Evolutionary conservation across 2,888 invertebrate genomes (phyloP), one percentile per base, ranked within the genome.

Genomic region (Liopterus haemorrhoidalis): DNA sequence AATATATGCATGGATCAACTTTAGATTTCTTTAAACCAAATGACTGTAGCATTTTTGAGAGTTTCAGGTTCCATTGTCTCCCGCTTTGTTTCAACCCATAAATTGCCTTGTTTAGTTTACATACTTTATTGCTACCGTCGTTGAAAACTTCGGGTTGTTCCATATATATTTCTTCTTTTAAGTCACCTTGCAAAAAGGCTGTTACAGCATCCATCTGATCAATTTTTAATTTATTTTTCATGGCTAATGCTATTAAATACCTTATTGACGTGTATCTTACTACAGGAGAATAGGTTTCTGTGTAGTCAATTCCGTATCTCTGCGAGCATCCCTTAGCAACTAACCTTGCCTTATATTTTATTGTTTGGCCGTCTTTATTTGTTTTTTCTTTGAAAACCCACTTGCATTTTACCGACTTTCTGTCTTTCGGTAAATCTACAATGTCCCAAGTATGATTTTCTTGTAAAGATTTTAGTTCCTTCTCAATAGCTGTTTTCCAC

Each of bases 161-260:
- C 52, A 57, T 54, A 20, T 54, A 60, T n/a, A 59, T 50, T 25
- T 55, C 53, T 48, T 61, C 57, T 24, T 48, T 32, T n/a, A 61
- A 42, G 5, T 54, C 50, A 5, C 57, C 55, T 41, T 59, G 53
- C 5, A 61, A 45, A 35, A 56, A 60, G 2, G 58, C 60, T 8
- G 59, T 57, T 5, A 41, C 45, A 3, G 59, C 59, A 49, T 59
- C 59, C 20, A 59, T 38, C 15, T 59, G 59, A 16, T 54, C 46
- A 20, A 58, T 46, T 12, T 54, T 39, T 6, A 57, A 31, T 21
- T 54, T 46, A 5, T 52, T 9, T 41, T 54, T 42, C 1, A 46
- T 54, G 5, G 56, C 55, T n/a, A 57, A 16, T 5, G 57, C 56
- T 16, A 57, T 36, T 16, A 61, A 40, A 24, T 47, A 41, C 31